Conservation (phyloP, 2,797 vertebrate species). For the Bovichtus diacanthus region DNA sequence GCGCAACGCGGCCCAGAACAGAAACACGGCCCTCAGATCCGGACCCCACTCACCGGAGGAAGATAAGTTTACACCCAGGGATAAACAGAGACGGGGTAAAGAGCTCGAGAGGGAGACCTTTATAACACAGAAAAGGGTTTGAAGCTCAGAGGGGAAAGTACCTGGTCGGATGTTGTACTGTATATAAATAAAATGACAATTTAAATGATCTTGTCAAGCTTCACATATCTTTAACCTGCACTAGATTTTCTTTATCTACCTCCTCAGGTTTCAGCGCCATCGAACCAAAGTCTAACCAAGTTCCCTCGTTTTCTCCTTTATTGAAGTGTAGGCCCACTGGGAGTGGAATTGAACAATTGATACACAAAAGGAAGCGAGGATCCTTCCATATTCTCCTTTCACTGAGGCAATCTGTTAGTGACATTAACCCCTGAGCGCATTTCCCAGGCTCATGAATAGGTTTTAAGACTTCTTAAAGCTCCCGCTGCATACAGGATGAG, state of each 20-base stretch:
- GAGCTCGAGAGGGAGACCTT: not conserved
- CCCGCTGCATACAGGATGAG: conserved; percentile 95
- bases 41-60: conserved; percentile 54
- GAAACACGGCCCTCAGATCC: conserved; percentile 64
- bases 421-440: conserved; percentile 90
- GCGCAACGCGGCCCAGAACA: conserved; percentile 65
- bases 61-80: conserved; percentile 70
- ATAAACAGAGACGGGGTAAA: conserved; percentile 44
- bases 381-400: conserved; percentile 90
- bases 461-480: conserved; percentile 86
- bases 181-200: not conserved
- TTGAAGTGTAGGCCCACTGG: conserved; percentile 79
- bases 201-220: not conserved
- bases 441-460: conserved; percentile 91
- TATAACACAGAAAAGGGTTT: not conserved
- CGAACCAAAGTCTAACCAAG: conserved; percentile 47
- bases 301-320: conserved; percentile 80
- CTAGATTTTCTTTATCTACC: not conserved
- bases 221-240: conserved; percentile 10
- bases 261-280: conserved; percentile 20
- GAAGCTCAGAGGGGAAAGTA: conserved; percentile 2
- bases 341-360: conserved; percentile 85
- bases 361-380: conserved; percentile 87
- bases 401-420: conserved; percentile 86
- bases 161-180: conserved; percentile 7